Percentiles rank a stretch among this genome's conserved stretches.
These are phyloP conservation scores for Belonocnema kinseyi DNA, from an alignment of 1,140 invertebrate genomes.

Conservation along the genomic window DNA sequence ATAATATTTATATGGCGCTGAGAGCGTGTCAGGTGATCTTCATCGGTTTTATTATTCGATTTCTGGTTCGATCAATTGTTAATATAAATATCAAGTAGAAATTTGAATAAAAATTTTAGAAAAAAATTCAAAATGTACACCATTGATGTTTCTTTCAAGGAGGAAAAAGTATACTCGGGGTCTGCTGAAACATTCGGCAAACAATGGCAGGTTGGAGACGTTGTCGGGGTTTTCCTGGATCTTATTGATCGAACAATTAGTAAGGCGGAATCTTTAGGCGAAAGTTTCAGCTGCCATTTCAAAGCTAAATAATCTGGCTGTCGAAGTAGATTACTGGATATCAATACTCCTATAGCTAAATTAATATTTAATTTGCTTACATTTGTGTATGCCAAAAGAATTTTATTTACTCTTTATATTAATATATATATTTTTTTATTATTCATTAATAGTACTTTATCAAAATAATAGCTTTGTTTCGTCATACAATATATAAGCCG, in stretches of 20 bases:
- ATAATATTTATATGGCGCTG: background rate
- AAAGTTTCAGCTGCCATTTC: slow-evolving; percentile 69
- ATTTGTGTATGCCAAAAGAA: background rate
- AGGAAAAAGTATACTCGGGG: slow-evolving; percentile 95
- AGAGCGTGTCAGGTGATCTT: slow-evolving; percentile 1
- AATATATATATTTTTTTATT: no score
- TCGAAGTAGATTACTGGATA: slow-evolving; percentile 44
- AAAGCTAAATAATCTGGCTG: slow-evolving; percentile 51
- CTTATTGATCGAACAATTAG: slow-evolving; percentile 97
- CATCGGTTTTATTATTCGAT: background rate
- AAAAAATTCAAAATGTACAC: slow-evolving; percentile 44
- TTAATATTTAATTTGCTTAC: background rate
- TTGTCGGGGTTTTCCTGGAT: slow-evolving; percentile 97
- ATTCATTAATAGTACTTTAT: no score
- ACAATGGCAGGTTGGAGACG: slow-evolving; percentile 95
- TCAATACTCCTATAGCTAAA: background rate
- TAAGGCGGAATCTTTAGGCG: slow-evolving; percentile 80
- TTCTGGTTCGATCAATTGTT: background rate
- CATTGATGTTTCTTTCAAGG: slow-evolving; percentile 80
- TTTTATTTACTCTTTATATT: background rate
- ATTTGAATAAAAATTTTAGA: background rate
- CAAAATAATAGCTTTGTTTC: no score
- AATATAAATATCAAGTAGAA: background rate
- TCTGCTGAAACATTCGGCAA: slow-evolving; percentile 94
- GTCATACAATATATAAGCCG: no score